Evolutionary conservation across 2,797 vertebrate genomes (phyloP), one percentile per base, ranked within the genome.

Genomic region (Lepus townsendii): DNA sequence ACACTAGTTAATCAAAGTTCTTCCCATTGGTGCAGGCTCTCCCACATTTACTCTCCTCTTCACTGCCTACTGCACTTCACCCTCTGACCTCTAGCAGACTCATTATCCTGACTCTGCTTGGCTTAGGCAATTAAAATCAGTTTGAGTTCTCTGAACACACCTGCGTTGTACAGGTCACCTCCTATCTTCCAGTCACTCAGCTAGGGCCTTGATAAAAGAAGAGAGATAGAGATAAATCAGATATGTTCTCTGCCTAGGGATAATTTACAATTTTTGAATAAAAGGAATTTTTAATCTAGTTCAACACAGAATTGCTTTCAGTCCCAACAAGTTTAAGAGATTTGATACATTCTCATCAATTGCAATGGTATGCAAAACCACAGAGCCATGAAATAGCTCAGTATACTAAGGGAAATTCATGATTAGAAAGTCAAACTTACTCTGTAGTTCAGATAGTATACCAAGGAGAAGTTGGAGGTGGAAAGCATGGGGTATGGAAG

Each of bases 1-100:
- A 82, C 2, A 91, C 79, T 50, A 96, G 71, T 95, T 95, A 96
- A 96, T 96, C 26, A 95, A 96, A 93, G 54, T 26, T 79, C 62
- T 94, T 52, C 71, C 78, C 72, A 73, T 9, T 94, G 90, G 52
- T 75, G 7, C 22, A 42, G n/a, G 24, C 19, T 79, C 10, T 77
- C 38, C 38, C 47, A 27, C 6, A 73, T 42, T 66, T 0, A 26
- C 13, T 66, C 50, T 35, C 16, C 7, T 12, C 72, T 95, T 96
- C 47, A 57, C 27, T 91, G 57, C 42, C 57, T 62, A 83, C 5
- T 91, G 26, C 12, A 69, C 27, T 79, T 66, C 9, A 84, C 19
- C 7, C 57, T 24, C 30, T 79, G 32, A 11, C 62, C 77, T 88
- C 91, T 65, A 84, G 26, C 60, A 91, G 27, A 79, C 32, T 93